phyloP scores from a whole-genome alignment of 2,888 invertebrate genomes.

The Lottia scabra region DNA sequence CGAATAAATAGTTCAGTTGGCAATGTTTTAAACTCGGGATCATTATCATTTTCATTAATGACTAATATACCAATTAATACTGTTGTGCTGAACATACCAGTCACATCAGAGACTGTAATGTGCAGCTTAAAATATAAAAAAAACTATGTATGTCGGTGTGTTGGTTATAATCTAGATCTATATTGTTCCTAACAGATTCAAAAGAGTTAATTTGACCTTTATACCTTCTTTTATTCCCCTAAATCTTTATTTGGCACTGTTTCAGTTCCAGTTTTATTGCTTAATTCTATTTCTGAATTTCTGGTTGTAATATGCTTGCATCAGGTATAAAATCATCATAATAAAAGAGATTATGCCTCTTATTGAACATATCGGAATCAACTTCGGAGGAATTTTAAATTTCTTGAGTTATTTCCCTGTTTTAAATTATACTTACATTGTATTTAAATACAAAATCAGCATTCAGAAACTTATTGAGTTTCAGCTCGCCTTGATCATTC shows the following conservation, averaged over 20 bases:
- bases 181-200: too few relatives aligned
- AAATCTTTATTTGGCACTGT: too few relatives aligned
- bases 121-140: slow-evolving; percentile 30
- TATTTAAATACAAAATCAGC: slow-evolving; percentile 10
- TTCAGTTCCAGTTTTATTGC: too few relatives aligned
- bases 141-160: neutral
- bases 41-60: slow-evolving; percentile 45
- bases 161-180: neutral
- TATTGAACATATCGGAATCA: too few relatives aligned
- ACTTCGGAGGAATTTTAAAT: too few relatives aligned
- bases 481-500: slow-evolving; percentile 2
- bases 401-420: too few relatives aligned
- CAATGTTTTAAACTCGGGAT: slow-evolving; percentile 34
- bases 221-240: too few relatives aligned
- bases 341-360: too few relatives aligned
- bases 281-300: too few relatives aligned
- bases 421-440: neutral
- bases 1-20: slow-evolving; percentile 34
- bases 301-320: too few relatives aligned
- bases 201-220: too few relatives aligned
- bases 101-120: slow-evolving; percentile 34
- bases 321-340: too few relatives aligned
- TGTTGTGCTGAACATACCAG: slow-evolving; percentile 25
- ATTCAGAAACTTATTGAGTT: slow-evolving; percentile 4
- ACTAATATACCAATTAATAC: slow-evolving; percentile 37